These are phyloP conservation scores for Maniola jurtina DNA, from an alignment of 1,140 invertebrate genomes.

Conservation along the genomic window DNA sequence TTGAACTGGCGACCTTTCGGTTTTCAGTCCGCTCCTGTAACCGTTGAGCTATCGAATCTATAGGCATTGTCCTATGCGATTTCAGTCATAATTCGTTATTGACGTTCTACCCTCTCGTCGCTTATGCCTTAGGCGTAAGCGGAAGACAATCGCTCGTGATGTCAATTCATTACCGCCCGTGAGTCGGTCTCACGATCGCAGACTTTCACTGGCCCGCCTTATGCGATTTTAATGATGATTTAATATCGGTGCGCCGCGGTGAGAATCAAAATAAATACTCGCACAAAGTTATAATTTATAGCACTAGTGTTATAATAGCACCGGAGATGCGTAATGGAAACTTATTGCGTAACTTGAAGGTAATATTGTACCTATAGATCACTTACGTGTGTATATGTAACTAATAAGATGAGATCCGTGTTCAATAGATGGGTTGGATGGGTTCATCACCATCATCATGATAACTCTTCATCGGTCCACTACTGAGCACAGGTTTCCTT, in stretches of 20 bases:
- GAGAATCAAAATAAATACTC: slow-evolving; percentile 13
- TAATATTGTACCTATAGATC: too few species aligned
- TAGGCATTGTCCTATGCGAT: too few species aligned
- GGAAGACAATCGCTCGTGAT: slow-evolving; percentile 32
- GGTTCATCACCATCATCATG: too few species aligned
- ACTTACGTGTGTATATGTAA: too few species aligned
- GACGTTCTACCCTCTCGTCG: not conserved
- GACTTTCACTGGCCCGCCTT: slow-evolving; percentile 37
- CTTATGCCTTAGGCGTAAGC: not conserved
- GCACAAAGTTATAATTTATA: not conserved
- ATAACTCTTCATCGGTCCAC: too few species aligned
- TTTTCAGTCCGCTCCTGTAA: too few species aligned
- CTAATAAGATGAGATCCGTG: too few species aligned
- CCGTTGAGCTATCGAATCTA: too few species aligned
- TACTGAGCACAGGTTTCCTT: too few species aligned
- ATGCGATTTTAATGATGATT: slow-evolving; percentile 34
- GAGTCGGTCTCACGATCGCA: slow-evolving; percentile 32
- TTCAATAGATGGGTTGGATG: too few species aligned
- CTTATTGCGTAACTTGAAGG: not conserved
- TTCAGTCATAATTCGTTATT: too few species aligned
- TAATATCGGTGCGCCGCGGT: slow-evolving; percentile 21
- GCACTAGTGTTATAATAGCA: not conserved
- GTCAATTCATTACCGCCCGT: slow-evolving; percentile 25
- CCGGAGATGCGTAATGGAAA: not conserved
- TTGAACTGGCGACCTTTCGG: too few species aligned